Conservation (phyloP, 2,888 invertebrate species). For the Odontomyia ornata region DNA sequence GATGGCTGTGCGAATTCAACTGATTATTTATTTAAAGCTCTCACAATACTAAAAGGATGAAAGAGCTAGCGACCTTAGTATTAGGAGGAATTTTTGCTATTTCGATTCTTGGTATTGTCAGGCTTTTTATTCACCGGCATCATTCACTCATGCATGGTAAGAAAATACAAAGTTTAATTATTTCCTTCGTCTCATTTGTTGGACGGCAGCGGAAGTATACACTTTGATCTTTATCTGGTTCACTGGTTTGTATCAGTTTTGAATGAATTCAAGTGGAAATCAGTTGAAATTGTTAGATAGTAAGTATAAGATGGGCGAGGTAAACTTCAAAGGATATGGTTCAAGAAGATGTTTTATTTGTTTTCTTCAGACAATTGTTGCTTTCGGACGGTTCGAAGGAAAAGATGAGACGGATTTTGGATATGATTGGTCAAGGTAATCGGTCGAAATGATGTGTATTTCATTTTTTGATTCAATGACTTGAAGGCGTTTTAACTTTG, state of each 20-base stretch:
- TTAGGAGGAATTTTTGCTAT: background rate
- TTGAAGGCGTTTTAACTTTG: no score
- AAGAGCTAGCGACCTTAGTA: background rate
- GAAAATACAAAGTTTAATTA: conserved; percentile 38
- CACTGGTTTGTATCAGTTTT: conserved; percentile 25
- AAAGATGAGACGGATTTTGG: no score
- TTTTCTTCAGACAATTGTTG: background rate
- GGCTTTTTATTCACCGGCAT: background rate
- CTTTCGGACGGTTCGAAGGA: no score
- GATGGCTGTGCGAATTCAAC: background rate
- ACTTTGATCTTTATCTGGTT: conserved; percentile 28
- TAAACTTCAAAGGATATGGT: conserved; percentile 2
- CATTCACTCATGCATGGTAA: conserved; percentile 2
- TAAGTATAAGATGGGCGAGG: background rate
- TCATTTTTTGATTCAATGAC: no score
- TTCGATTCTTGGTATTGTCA: background rate
- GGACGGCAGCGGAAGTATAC: conserved; percentile 19
- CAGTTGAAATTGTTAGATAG: conserved; percentile 6
- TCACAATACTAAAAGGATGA: background rate
- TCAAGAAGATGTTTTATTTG: conserved; percentile 1
- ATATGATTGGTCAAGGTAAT: background rate
- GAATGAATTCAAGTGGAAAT: conserved; percentile 24
- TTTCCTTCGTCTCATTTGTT: conserved; percentile 30
- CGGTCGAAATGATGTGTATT: no score
- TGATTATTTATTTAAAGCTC: conserved; percentile 36